Base-by-base conservation (phyloP, 2,888 invertebrate species). In the Nemurella pictetii region DNA sequence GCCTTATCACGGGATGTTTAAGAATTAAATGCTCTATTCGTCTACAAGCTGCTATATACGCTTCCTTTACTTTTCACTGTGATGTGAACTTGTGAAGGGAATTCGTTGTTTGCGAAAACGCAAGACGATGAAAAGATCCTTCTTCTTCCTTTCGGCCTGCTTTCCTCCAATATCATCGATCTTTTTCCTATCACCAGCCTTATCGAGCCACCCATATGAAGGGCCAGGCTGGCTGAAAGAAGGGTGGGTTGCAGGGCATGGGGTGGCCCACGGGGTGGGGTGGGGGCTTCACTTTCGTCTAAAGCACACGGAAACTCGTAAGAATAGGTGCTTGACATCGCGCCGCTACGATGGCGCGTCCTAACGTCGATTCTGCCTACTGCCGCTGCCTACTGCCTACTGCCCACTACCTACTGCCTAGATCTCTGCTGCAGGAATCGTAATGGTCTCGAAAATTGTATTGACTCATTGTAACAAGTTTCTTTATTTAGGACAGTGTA, bases 381-480 rank as follows among this genome's bases (percentile, higher is more conserved):
- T n/a, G 55, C 15, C 55, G 55, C 12, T 55, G 9, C 12, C 1
- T 12, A 2, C 55, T 20, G 12, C 55, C 1, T n/a, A n/a, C n/a
- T n/a, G n/a, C n/a, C n/a, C n/a, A n/a, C n/a, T n/a, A n/a, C n/a
- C n/a, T n/a, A n/a, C n/a, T 20, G 55, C 55, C 9, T 9, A 25
- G 15, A 75, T 75, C 75, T 20, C 55, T 20, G 1, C 55, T 55
- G 75, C 75, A 25, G 75, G 75, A 75, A 75, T 75, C 75, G 75
- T 75, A 75, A 75, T 75, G 75, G 75, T 75, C 75, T 75, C 75
- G 12, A 75, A 75, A 75, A 75, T 75, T 75, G 75, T 75, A 75
- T 75, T 75, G 75, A 75, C 75, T 75, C 75, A 75, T 75, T 75
- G 75, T 75, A 75, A 75, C 75, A 75, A 75, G 75, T 75, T 75